phyloP scores from a whole-genome alignment of 2,113 vertebrate species.

The Daphoenositta chrysoptera region DNA sequence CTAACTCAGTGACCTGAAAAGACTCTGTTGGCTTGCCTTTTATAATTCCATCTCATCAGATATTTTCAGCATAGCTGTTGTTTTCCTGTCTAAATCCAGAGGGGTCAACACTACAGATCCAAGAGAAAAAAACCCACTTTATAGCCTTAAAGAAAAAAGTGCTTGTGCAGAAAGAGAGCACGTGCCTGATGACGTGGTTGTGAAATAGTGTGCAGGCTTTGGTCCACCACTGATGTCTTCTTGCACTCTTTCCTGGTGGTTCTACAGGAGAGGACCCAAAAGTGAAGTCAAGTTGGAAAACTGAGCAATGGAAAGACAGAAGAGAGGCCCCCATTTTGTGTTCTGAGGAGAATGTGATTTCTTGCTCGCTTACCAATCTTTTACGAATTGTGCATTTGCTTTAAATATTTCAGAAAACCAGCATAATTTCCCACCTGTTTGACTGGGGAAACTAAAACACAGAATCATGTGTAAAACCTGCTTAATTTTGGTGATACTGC shows the following conservation, averaged over 20 bases:
- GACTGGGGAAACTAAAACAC: background rate
- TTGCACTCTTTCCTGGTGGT: background rate
- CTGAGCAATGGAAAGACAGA: background rate
- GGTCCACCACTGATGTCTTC: background rate
- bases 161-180: background rate
- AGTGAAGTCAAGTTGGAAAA: background rate
- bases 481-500: background rate
- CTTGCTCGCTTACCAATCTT: background rate
- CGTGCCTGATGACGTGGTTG: background rate
- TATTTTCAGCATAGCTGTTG: background rate
- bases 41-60: constrained; percentile 5
- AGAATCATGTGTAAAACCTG: background rate
- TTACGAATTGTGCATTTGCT: background rate
- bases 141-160: background rate
- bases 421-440: background rate
- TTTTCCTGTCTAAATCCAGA: constrained; percentile 11
- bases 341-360: background rate
- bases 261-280: background rate
- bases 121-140: background rate
- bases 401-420: background rate
- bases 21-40: constrained; percentile 13
- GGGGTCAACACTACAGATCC: background rate
- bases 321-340: background rate
- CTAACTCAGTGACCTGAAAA: background rate
- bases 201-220: background rate